A percentile compares a stretch with the other conserved stretches of the same genome.
These are phyloP conservation scores for Drosophila prostipennis DNA, from an alignment of 2,888 invertebrate genomes.

Conservation along the genomic window DNA sequence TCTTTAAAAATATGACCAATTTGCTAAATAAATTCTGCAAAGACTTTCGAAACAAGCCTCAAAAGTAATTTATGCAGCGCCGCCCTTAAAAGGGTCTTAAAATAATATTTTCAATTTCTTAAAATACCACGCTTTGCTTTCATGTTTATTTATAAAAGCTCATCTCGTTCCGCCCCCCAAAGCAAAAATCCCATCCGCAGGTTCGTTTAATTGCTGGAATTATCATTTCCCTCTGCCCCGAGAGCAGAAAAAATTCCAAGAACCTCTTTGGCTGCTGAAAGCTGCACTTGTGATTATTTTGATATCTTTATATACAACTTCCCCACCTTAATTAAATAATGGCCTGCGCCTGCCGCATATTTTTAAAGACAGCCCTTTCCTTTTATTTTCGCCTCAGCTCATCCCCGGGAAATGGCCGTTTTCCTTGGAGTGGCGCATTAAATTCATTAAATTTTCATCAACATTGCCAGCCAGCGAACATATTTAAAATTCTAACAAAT, in stretches of 20 bases:
- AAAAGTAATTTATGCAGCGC: neutral
- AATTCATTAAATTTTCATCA: slow-evolving; percentile 77
- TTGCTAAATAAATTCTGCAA: neutral
- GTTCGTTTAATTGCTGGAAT: slow-evolving; percentile 10
- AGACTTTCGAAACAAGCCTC: neutral
- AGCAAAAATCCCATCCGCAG: neutral
- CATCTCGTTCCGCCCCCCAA: neutral
- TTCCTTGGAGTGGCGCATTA: slow-evolving; percentile 49
- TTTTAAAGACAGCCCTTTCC: slow-evolving; percentile 42
- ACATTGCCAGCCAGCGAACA: slow-evolving; percentile 51
- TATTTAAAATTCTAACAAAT: slow-evolving; percentile 73
- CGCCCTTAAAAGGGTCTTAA: neutral
- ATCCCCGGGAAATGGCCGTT: slow-evolving; percentile 24
- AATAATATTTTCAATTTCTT: neutral
- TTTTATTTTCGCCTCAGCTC: neutral
- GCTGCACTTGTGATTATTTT: slow-evolving; percentile 25
- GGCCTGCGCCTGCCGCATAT: slow-evolving; percentile 3
- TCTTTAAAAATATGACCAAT: neutral
- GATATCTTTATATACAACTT: slow-evolving; percentile 14
- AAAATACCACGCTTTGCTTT: slow-evolving; percentile 1
- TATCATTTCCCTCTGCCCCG: neutral
- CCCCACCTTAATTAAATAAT: slow-evolving; percentile 36
- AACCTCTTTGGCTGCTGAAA: neutral
- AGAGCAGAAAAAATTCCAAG: slow-evolving; percentile 3
- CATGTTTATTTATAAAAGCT: slow-evolving; percentile 27